These are phyloP conservation scores for Pimpla rufipes DNA, from an alignment of 2,888 invertebrate genomes.

Conservation along the genomic window DNA sequence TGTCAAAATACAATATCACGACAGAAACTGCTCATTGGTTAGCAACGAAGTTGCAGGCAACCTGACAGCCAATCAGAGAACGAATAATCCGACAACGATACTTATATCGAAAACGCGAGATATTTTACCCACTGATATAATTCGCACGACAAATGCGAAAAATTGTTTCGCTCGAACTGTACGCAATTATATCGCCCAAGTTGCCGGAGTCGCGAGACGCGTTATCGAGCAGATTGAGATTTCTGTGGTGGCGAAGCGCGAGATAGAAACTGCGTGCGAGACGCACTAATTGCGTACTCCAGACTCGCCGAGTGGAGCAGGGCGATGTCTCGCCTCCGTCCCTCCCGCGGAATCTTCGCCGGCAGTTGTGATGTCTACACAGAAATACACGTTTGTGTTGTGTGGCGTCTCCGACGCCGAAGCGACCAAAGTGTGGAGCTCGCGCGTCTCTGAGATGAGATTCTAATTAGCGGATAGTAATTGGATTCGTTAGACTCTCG, in stretches of 20 bases:
- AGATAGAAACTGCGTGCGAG: conserved; percentile 74
- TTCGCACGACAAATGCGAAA: too few species aligned
- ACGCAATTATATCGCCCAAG: not conserved
- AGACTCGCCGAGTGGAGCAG: conserved; percentile 74
- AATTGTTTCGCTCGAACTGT: not conserved
- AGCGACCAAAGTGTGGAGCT: conserved; percentile 15
- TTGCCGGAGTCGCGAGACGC: too few species aligned
- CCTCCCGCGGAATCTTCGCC: conserved; percentile 27
- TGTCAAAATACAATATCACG: too few species aligned
- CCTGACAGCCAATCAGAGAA: too few species aligned
- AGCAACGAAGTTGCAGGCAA: too few species aligned
- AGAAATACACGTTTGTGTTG: not conserved
- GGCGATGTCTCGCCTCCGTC: conserved; percentile 61
- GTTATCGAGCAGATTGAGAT: conserved; percentile 32
- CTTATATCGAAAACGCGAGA: too few species aligned
- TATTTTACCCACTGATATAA: too few species aligned
- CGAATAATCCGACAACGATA: too few species aligned
- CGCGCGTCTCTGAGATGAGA: conserved; percentile 57
- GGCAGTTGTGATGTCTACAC: not conserved
- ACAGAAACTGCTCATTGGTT: too few species aligned
- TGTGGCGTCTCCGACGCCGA: not conserved
- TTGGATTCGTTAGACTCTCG: conserved; percentile 74
- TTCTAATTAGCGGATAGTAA: conserved; percentile 76
- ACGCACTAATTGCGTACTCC: conserved; percentile 81
- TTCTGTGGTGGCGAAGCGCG: conserved; percentile 62